These are phyloP conservation scores for Eremophila alpestris DNA, from an alignment of 2,797 vertebrate species.

Conservation along the genomic window DNA sequence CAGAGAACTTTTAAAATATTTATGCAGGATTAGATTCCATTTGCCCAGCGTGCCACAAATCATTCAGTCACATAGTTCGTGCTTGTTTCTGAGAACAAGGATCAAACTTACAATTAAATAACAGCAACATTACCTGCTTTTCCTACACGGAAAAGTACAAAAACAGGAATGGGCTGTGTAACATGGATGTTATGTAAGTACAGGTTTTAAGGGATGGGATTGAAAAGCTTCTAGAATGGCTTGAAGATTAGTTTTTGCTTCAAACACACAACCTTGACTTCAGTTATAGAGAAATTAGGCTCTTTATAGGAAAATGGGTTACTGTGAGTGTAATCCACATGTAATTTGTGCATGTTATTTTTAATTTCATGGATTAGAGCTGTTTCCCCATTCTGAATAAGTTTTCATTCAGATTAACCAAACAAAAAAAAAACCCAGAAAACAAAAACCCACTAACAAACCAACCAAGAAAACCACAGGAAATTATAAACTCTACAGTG, in stretches of 20 bases:
- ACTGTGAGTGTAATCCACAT: neutral
- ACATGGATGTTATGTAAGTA: neutral
- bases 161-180: neutral
- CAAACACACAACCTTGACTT: neutral
- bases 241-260: neutral
- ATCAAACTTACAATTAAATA: neutral
- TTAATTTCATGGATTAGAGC: neutral
- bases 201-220: neutral
- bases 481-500: neutral
- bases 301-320: neutral
- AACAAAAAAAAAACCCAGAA: neutral
- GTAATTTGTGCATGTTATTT: neutral
- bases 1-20: neutral
- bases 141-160: neutral
- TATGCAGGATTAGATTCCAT: neutral
- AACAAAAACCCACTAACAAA: neutral
- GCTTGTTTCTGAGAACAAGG: neutral
- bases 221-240: neutral
- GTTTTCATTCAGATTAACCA: neutral
- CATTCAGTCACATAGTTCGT: rapidly evolving
- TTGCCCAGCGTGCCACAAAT: neutral
- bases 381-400: neutral
- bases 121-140: neutral
- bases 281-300: neutral
- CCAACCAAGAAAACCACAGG: neutral